phyloP scores from a whole-genome alignment of 2,113 vertebrate genomes.

The Corythaeola cristata region DNA sequence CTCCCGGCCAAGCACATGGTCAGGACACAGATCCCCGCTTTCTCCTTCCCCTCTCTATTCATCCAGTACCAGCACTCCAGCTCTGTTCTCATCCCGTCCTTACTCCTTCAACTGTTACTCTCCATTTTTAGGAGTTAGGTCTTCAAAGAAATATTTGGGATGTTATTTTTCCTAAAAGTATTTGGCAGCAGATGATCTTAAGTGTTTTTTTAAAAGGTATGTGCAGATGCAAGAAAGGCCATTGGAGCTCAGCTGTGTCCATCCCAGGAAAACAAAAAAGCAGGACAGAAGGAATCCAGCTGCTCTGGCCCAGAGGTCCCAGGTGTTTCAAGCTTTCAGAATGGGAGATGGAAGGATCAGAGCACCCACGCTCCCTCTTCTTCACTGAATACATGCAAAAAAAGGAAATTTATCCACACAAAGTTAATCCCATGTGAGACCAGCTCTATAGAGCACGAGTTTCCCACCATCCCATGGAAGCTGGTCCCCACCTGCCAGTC shows the following conservation, averaged over 20 bases:
- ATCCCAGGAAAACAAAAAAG: neutral
- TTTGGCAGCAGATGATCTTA: neutral
- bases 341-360: neutral
- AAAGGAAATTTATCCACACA: neutral
- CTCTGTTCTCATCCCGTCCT: neutral
- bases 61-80: accelerated
- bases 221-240: neutral
- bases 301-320: too few relatives aligned
- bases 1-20: neutral
- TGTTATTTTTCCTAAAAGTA: neutral
- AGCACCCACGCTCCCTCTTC: neutral
- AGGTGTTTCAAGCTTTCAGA: neutral
- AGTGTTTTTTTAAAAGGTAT: neutral
- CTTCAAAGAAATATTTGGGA: neutral
- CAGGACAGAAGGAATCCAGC: neutral
- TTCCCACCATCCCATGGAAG: accelerated
- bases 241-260: neutral
- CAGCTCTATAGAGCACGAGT: neutral
- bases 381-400: accelerated
- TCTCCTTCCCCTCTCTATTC: neutral
- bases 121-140: neutral
- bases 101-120: neutral
- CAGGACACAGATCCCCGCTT: accelerated
- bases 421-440: neutral
- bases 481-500: neutral